Conservation (phyloP, 2,113 vertebrate species). For the Caloenas nicobarica region DNA sequence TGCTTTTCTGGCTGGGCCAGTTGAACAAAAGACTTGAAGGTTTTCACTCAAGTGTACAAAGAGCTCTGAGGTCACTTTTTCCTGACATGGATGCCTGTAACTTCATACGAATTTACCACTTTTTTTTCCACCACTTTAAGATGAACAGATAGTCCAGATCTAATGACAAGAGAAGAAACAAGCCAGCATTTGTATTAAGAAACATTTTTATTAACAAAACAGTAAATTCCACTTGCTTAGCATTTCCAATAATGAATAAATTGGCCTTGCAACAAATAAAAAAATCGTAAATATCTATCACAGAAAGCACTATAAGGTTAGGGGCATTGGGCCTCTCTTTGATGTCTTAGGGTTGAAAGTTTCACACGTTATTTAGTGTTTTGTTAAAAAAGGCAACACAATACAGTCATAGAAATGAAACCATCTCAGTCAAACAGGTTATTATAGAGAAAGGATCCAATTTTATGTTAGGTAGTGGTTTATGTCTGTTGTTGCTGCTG, state of each 20-base stretch:
- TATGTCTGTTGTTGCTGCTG: constrained; percentile 50
- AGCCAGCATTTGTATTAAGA: constrained; percentile 82
- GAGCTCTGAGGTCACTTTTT: not conserved
- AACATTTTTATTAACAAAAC: constrained; percentile 92
- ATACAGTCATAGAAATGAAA: constrained; percentile 83
- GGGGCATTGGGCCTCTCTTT: constrained; percentile 73
- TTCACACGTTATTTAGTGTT: constrained; percentile 77
- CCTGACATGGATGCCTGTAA: not conserved
- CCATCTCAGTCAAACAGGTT: constrained; percentile 78
- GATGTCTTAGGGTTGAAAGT: constrained; percentile 77
- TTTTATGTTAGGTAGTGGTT: constrained; percentile 74
- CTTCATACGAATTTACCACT: not conserved
- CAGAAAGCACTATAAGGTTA: constrained; percentile 84
- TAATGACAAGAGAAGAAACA: constrained; percentile 44
- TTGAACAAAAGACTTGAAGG: not conserved
- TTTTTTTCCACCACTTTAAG: not conserved
- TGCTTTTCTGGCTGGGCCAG: not conserved
- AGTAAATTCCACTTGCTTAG: constrained; percentile 90
- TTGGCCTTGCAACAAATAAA: constrained; percentile 87
- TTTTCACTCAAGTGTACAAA: not conserved
- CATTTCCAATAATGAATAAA: constrained; percentile 90
- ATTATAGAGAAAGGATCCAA: constrained; percentile 74
- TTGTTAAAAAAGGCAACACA: constrained; percentile 82
- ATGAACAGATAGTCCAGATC: not conserved
- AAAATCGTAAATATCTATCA: constrained; percentile 83